These are phyloP conservation scores for Montipora sp. DNA, from an alignment of 64 coral and sea anemone species.

Conservation along the genomic window DNA sequence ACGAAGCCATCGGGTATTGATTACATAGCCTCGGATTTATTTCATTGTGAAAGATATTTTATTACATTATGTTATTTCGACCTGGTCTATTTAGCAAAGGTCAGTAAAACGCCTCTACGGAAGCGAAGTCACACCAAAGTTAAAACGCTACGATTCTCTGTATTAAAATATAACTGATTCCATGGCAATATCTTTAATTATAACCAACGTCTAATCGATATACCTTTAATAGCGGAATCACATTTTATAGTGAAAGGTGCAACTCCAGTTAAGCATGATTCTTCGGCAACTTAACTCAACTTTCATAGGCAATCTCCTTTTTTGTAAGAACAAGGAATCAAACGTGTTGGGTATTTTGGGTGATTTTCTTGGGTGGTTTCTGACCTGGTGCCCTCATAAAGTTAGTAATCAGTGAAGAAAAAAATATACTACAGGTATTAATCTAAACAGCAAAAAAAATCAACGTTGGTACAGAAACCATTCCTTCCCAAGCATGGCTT, in stretches of 20 bases:
- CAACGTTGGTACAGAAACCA: neutral
- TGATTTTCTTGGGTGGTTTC: too few species aligned
- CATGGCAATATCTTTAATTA: neutral
- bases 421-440: neutral
- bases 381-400: neutral
- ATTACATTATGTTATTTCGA: neutral
- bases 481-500: neutral
- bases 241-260: neutral
- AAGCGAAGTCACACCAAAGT: neutral
- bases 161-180: neutral
- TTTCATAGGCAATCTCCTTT: neutral
- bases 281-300: neutral
- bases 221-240: neutral
- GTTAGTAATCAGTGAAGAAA: neutral
- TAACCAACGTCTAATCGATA: neutral
- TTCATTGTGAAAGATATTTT: neutral
- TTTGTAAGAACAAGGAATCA: neutral
- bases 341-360: too few species aligned
- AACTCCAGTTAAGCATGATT: neutral
- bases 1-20: neutral
- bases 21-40: neutral
- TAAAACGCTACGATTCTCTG: neutral
- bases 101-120: neutral
- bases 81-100: neutral
- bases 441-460: neutral